Conservation (phyloP, 1,140 invertebrate species). For the Drosophila parvula region DNA sequence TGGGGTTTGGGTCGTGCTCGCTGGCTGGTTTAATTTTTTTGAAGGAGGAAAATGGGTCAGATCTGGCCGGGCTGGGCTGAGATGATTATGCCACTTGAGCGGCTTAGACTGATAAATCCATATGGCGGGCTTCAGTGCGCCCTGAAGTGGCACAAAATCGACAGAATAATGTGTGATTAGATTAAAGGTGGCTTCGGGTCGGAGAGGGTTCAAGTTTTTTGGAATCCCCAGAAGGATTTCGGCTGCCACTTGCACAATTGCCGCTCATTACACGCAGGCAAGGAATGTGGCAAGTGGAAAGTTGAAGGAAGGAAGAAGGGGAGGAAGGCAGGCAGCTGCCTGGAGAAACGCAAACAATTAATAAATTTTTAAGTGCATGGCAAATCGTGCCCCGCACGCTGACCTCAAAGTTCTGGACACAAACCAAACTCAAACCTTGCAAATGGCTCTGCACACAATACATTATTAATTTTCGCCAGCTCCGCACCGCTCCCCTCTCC, state of each 20-base stretch:
- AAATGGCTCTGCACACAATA: conserved; percentile 77
- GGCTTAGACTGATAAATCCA: conserved; percentile 67
- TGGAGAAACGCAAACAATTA: conserved; percentile 74
- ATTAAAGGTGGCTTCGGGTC: conserved; percentile 29
- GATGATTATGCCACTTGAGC: conserved; percentile 73
- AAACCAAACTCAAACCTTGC: conserved; percentile 56
- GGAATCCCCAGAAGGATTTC: conserved; percentile 9
- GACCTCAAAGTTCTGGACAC: conserved; percentile 52
- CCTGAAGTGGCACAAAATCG: conserved; percentile 68
- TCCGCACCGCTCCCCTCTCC: background rate
- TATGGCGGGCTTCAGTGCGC: conserved; percentile 61
- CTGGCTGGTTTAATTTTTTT: conserved; percentile 29
- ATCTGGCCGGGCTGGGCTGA: conserved; percentile 7
- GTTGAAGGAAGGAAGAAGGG: background rate
- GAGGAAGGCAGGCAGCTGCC: background rate
- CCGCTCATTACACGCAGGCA: conserved; percentile 43
- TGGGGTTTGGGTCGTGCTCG: conserved; percentile 6
- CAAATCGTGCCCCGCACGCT: conserved; percentile 65
- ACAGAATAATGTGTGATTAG: conserved; percentile 57
- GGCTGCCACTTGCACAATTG: conserved; percentile 58
- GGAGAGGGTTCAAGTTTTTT: conserved; percentile 16
- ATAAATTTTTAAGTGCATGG: conserved; percentile 78
- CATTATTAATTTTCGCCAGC: conserved; percentile 71
- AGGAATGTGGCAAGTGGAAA: conserved; percentile 6
- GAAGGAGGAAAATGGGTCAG: conserved; percentile 26